These are phyloP conservation scores for Intoshia linei DNA, from an alignment of 1,140 invertebrate species.

Conservation along the genomic window DNA sequence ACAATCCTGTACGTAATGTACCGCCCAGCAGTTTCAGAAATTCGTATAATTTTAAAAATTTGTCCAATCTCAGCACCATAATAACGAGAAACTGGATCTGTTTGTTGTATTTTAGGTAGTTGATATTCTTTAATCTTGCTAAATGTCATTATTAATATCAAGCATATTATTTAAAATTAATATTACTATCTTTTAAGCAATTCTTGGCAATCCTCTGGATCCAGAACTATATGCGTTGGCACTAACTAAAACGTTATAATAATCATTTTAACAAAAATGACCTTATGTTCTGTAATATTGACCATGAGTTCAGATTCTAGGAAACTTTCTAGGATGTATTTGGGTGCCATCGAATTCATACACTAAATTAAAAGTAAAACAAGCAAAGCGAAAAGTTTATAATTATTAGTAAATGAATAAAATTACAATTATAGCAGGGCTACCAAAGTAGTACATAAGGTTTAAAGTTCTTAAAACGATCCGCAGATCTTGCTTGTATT, in stretches of 20 bases:
- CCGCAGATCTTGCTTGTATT: no score
- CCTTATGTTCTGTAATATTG: constrained; percentile 93
- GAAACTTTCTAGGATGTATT: constrained; percentile 94
- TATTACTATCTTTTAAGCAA: constrained; percentile 56
- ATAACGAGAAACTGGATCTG: constrained; percentile 83
- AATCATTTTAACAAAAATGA: constrained; percentile 8
- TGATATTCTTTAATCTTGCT: constrained; percentile 89
- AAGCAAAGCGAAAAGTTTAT: no score
- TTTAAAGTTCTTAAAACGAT: no score
- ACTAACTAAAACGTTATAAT: constrained; percentile 31
- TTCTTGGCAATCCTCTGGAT: constrained; percentile 79
- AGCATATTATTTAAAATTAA: constrained; percentile 16
- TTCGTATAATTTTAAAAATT: constrained; percentile 82
- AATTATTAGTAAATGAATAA: no score
- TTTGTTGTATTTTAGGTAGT: constrained; percentile 84
- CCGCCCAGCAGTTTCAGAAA: constrained; percentile 79
- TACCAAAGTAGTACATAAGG: no score
- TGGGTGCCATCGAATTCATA: constrained; percentile 81
- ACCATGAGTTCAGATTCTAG: constrained; percentile 82
- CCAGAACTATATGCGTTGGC: constrained; percentile 88
- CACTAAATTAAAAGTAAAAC: constrained; percentile 29
- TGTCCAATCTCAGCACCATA: constrained; percentile 82
- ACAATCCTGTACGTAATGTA: constrained; percentile 90
- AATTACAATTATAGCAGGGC: no score
- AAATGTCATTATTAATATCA: constrained; percentile 10